These are phyloP conservation scores for Atta texana DNA, from an alignment of 1,140 invertebrate species.

Conservation along the genomic window DNA sequence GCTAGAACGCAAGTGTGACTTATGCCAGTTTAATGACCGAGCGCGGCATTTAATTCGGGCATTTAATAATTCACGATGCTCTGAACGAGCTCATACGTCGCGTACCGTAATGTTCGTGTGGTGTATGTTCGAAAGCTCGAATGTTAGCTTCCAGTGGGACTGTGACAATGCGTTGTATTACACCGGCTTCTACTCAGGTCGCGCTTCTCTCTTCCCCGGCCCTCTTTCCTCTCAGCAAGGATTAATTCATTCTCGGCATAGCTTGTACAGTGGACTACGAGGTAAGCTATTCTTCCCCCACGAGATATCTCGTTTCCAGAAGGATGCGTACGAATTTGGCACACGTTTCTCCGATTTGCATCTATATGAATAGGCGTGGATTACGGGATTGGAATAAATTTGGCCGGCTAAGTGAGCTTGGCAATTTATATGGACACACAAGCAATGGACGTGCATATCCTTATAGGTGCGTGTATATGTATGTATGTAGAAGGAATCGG, in stretches of 20 bases:
- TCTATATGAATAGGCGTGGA: slow-evolving; percentile 79
- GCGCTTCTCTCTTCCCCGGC: neutral
- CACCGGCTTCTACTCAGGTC: slow-evolving; percentile 30
- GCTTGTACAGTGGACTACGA: slow-evolving; percentile 47
- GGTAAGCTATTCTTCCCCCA: slow-evolving; percentile 58
- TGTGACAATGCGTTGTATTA: slow-evolving; percentile 70
- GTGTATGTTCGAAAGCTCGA: slow-evolving; percentile 66
- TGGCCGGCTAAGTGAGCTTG: slow-evolving; percentile 76
- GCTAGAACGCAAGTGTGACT: slow-evolving; percentile 59
- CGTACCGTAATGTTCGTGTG: slow-evolving; percentile 59
- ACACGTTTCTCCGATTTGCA: slow-evolving; percentile 78
- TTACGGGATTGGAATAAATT: slow-evolving; percentile 79
- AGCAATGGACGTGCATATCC: slow-evolving; percentile 35
- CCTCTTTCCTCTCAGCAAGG: slow-evolving; percentile 64
- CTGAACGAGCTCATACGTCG: slow-evolving; percentile 17
- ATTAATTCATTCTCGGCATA: slow-evolving; percentile 74
- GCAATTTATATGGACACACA: slow-evolving; percentile 74
- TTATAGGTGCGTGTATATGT: slow-evolving; percentile 17
- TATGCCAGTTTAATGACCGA: slow-evolving; percentile 65
- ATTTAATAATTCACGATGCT: slow-evolving; percentile 72
- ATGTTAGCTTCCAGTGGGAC: slow-evolving; percentile 69
- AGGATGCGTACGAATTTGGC: slow-evolving; percentile 78
- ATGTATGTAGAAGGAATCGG: neutral
- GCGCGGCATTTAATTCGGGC: slow-evolving; percentile 71
- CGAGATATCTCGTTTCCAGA: slow-evolving; percentile 75